Percentiles rank a stretch among this genome's conserved stretches.
Evolutionary conservation across 92 coral and sea anemone species (phyloP).

Genomic region (Epizoanthus ramosus): DNA sequence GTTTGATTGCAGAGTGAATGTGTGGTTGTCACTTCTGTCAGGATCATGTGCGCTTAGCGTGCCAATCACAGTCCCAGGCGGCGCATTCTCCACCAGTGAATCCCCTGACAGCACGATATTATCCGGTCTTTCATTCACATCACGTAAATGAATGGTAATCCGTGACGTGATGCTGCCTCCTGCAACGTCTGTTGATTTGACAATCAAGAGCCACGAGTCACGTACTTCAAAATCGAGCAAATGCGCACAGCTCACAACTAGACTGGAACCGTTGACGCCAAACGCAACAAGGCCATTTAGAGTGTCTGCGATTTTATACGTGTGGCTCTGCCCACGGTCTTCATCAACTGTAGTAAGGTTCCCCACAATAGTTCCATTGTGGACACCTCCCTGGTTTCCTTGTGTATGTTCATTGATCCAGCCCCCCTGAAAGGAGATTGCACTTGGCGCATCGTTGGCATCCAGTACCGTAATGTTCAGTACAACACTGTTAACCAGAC

Average conservation of each 20-base stretch:
- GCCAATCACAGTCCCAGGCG: constrained; percentile 58
- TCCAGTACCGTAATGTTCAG: constrained; percentile 61
- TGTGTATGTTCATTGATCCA: constrained; percentile 42
- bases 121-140: constrained; percentile 66
- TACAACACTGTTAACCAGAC: constrained; percentile 40
- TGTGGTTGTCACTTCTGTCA: constrained; percentile 66
- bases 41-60: constrained; percentile 72
- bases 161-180: constrained; percentile 61
- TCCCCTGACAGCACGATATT: constrained; percentile 63
- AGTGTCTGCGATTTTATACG: constrained; percentile 47
- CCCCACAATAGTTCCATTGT: constrained; percentile 64
- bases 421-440: constrained; percentile 53
- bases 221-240: constrained; percentile 59
- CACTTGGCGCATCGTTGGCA: constrained; percentile 64
- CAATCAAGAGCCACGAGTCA: constrained; percentile 44
- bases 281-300: constrained; percentile 27
- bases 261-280: constrained; percentile 47
- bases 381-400: constrained; percentile 32
- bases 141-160: constrained; percentile 53
- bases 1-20: constrained; percentile 50
- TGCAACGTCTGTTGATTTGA: constrained; percentile 58
- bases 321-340: constrained; percentile 57
- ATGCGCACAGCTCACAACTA: constrained; percentile 57
- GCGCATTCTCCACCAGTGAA: constrained; percentile 67
- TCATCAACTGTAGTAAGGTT: constrained; percentile 66